Conservation (phyloP, 37 sponge, comb jelly and placozoan genomes). For the Axinella damicornis region DNA sequence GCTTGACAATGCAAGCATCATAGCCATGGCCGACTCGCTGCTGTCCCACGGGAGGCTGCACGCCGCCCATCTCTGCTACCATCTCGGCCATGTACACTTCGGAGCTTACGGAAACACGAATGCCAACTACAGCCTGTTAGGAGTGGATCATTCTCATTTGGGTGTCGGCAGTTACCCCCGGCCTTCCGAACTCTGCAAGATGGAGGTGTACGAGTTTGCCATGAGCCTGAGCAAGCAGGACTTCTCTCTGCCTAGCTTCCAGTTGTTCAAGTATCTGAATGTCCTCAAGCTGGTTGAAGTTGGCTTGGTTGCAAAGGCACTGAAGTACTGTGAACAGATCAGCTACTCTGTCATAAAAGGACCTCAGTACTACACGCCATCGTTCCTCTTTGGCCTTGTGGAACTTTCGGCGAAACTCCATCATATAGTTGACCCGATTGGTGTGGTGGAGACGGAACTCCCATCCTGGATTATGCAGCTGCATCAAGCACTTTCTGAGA, state of each 20-base stretch:
- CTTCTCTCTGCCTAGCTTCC: constrained; percentile 64
- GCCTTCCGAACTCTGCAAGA: constrained; percentile 52
- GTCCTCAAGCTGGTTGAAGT: constrained; percentile 58
- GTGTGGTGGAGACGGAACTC: constrained; percentile 69
- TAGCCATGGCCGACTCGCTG: constrained; percentile 71
- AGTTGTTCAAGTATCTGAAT: constrained; percentile 66
- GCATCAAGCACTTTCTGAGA: constrained; percentile 16
- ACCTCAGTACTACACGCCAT: constrained; percentile 8
- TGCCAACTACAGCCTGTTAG: constrained; percentile 68
- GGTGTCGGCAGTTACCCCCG: constrained; percentile 13
- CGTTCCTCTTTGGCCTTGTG: constrained; percentile 23
- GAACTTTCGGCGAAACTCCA: constrained; percentile 61
- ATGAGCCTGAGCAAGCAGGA: constrained; percentile 66
- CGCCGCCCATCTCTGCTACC: constrained; percentile 81
- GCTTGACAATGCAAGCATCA: constrained; percentile 37
- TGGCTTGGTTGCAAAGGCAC: constrained; percentile 49
- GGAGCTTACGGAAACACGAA: constrained; percentile 45
- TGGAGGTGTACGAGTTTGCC: constrained; percentile 79
- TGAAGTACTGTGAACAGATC: constrained; percentile 78
- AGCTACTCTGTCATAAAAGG: constrained; percentile 17
- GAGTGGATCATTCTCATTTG: constrained; percentile 35
- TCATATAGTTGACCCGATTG: constrained; percentile 29
- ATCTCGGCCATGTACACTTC: constrained; percentile 47
- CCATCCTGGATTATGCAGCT: constrained; percentile 64
- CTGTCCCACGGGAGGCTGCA: constrained; percentile 34